These are phyloP conservation scores for Pheosia gnoma DNA, from an alignment of 2,888 invertebrate genomes.

Conservation along the genomic window DNA sequence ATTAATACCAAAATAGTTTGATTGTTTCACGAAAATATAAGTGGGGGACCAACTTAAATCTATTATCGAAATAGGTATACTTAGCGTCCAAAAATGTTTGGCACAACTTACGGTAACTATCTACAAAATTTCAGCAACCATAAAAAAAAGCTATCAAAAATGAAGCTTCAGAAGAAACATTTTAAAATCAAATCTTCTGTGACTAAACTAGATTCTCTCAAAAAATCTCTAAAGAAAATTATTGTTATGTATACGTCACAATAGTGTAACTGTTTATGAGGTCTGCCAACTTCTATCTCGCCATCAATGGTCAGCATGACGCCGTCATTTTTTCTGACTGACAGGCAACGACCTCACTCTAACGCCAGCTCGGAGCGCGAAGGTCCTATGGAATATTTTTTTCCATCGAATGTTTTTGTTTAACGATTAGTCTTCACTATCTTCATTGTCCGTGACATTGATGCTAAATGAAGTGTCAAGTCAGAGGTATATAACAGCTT, in stretches of 20 bases:
- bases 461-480: slow-evolving; percentile 72
- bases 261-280: slow-evolving; percentile 64
- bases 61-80: no score
- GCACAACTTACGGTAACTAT: background rate
- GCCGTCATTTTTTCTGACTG: slow-evolving; percentile 51
- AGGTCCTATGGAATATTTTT: slow-evolving; percentile 50
- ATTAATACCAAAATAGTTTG: background rate
- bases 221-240: slow-evolving; percentile 14
- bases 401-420: slow-evolving; percentile 52
- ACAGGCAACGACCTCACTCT: slow-evolving; percentile 67
- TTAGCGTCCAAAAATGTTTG: background rate
- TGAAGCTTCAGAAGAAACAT: slow-evolving; percentile 6
- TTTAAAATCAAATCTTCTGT: slow-evolving; percentile 12
- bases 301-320: slow-evolving; percentile 71
- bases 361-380: slow-evolving; percentile 47
- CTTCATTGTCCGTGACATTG: slow-evolving; percentile 67
- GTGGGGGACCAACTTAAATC: no score
- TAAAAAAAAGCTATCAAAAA: slow-evolving; percentile 7
- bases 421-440: slow-evolving; percentile 49
- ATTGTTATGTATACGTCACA: slow-evolving; percentile 40
- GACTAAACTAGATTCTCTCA: slow-evolving; percentile 8
- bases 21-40: no score
- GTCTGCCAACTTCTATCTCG: slow-evolving; percentile 56
- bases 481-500: slow-evolving; percentile 58
- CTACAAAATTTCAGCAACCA: slow-evolving; percentile 4